Evolutionary conservation across 2,888 invertebrate species (phyloP), one percentile per base, ranked within the genome.

Genomic region (Palloptera scutellata): DNA sequence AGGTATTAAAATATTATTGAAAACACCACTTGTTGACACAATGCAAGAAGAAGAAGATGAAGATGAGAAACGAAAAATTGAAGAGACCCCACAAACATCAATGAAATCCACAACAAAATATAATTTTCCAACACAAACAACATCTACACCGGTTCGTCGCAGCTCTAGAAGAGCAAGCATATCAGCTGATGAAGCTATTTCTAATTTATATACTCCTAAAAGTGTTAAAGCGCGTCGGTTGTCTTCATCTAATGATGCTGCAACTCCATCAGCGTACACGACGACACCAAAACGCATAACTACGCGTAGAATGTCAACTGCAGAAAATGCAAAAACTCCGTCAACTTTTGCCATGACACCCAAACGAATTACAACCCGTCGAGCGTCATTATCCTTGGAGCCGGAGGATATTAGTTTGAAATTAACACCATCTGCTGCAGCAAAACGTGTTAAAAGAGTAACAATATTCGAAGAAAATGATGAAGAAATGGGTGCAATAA

Each of bases 1-100:
- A 41, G 69, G 67, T 8, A 69, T 79, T 0, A 79, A 79, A 8
- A 61, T 72, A 60, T 76, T 77, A 58, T 76, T 83, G 6, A 82
- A 79, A 52, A 84, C 83, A 10, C 83, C 83, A 9, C 76, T 78
- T 40, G 1, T 83, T 83, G 82, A 76, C 83, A 45, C 76, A 30
- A 30, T 30, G 6, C 30, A 30, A 30, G 30, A 30, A 30, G 48
- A 48, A 30, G 48, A 58, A 48, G 43, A 42, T 42, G 15, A 17
- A 5, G 13, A 43, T 20, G 55, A 57, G 40, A 59, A 13, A 54
- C 43, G 30, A 10, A 20, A 45, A 1, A 17, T 12, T 10, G 40
- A 30, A 11, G 59, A 64, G 12, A 53, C n/a, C 2, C 41, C 43
- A 55, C 43, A 15, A 17, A 55, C 45, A 17, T 19, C 8, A 42